Conservation (phyloP, 2,113 vertebrate genomes). For the Nyctereutes procyonoides region DNA sequence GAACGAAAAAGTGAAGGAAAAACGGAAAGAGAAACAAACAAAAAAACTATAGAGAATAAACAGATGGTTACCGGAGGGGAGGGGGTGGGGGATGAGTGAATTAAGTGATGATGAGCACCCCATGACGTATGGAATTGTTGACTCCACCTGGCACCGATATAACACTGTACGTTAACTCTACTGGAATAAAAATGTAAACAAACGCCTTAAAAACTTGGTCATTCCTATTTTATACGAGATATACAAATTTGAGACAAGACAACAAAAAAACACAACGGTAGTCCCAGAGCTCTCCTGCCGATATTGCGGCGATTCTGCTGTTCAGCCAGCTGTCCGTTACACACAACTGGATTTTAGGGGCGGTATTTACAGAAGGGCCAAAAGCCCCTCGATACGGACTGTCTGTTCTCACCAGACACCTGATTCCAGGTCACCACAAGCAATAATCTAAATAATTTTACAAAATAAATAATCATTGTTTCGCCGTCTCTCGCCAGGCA, state of each 20-base stretch:
- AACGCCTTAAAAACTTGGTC: not conserved
- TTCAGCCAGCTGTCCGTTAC: conserved; percentile 85
- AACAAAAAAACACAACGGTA: conserved; percentile 82
- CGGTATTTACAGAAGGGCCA: conserved; percentile 88
- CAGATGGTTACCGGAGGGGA: not conserved
- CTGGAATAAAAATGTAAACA: not conserved
- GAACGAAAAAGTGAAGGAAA: not conserved
- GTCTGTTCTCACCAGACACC: not conserved
- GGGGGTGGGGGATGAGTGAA: not conserved
- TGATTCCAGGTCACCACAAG: not conserved
- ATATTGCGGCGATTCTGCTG: conserved; percentile 84
- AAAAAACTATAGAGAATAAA: not conserved
- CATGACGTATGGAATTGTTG: not conserved
- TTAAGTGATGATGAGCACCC: not conserved
- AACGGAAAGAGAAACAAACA: not conserved
- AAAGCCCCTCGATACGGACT: conserved; percentile 27
- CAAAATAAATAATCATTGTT: not conserved
- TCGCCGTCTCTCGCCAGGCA: not conserved
- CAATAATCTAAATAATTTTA: conserved; percentile 1
- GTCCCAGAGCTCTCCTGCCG: conserved; percentile 84
- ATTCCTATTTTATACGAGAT: conserved; percentile 81
- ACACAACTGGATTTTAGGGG: conserved; percentile 83
- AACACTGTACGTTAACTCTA: not conserved
- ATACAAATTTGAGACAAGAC: conserved; percentile 86
- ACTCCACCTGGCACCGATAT: not conserved